Base-by-base conservation (phyloP, 2,888 invertebrate species). In the Spilosoma lubricipeda region DNA sequence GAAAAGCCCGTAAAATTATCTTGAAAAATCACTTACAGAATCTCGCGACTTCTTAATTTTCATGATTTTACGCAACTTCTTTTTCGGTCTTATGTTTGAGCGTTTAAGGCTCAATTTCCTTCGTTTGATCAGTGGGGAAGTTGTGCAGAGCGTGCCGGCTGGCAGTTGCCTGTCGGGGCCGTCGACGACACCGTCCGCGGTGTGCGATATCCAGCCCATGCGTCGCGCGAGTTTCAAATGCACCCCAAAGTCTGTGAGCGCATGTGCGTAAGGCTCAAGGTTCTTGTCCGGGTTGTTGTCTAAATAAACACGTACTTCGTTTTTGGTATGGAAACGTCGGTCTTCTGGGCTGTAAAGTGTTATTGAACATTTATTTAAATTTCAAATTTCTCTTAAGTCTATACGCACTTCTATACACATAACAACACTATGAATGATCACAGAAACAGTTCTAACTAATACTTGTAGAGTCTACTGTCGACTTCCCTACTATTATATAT, bases 141-240 rank as follows among this genome's bases (percentile, higher is more conserved):
- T 80, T 48, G 79, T 83, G 71, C 83, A 84, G 1, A 89, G 79
- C 0, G 85, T 81, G 7, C 85, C 89, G 0, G 85, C 78, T 0
- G 91, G 88, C 13, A 90, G 75, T 0, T 88, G 84, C 0, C 83
- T 77, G 2, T 87, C 83, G 0, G 88, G 87, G 0, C 84, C 86
- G 4, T 87, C 87, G 0, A 85, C 81, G 0, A 82, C 76, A 0
- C 90, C 92, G 15, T 86, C 91, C 0, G 90, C 86, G 0, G 91
- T 90, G 27, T 78, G 84, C 0, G 86, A 77, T 75, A 92, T 92
- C 95, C 96, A 96, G 27, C 96, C 95, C 88, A 96, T 91, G 0
- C 94, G 90, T 0, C 95, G 86, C 0, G 96, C 87, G 36, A 95
- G 83, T 81, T 96, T 96, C 68, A 95, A 82, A 80, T 96, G 96